Evolutionary conservation across 2,888 invertebrate species (phyloP).

Genomic region (Leucophenga maculata): DNA sequence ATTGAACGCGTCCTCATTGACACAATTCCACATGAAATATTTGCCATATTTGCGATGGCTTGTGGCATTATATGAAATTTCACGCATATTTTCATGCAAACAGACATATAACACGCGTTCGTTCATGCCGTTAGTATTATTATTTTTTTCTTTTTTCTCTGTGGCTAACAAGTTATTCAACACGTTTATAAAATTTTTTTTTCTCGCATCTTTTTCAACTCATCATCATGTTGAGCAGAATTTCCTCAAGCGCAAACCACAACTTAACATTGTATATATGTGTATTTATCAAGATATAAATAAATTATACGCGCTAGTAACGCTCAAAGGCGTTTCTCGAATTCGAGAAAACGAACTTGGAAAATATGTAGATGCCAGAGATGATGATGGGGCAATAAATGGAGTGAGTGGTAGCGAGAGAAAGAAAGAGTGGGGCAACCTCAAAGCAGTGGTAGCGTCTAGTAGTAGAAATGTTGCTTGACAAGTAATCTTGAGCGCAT

Average conservation of each 20-base stretch:
- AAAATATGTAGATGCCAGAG: too few relatives aligned
- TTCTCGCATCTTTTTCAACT: not conserved
- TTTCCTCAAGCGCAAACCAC: slow-evolving; percentile 33
- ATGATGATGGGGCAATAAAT: not conserved
- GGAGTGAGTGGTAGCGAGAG: too few relatives aligned
- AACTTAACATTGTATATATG: slow-evolving; percentile 25
- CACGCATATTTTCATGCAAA: too few relatives aligned
- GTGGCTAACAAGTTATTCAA: not conserved
- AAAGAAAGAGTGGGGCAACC: too few relatives aligned
- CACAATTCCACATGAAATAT: not conserved
- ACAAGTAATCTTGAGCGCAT: not conserved
- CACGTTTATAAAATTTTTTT: not conserved
- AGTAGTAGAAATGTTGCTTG: not conserved
- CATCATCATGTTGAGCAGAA: not conserved
- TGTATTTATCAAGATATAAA: slow-evolving; percentile 22
- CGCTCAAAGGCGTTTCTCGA: not conserved
- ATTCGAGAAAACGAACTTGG: too few relatives aligned
- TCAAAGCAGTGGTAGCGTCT: too few relatives aligned
- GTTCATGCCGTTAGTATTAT: not conserved
- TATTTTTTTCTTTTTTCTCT: slow-evolving; percentile 3
- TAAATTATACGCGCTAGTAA: slow-evolving; percentile 21
- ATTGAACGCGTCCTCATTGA: not conserved
- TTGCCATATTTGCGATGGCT: not conserved
- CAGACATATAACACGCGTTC: too few relatives aligned
- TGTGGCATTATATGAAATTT: not conserved